A percentile compares a stretch with the other conserved stretches of the same genome.
These are phyloP conservation scores for Dilophus febrilis DNA, from an alignment of 2,888 invertebrate species.

Conservation along the genomic window DNA sequence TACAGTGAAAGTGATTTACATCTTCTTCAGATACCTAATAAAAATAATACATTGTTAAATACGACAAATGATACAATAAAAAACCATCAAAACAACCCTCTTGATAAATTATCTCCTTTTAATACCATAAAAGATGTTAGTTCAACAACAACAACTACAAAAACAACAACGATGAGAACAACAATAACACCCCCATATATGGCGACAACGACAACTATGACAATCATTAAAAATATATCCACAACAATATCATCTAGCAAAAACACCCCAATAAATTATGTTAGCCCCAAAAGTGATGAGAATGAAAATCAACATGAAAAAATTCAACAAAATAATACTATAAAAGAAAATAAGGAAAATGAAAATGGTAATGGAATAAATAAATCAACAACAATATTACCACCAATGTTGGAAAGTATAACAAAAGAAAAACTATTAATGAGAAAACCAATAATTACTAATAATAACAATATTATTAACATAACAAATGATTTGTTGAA, in stretches of 20 bases:
- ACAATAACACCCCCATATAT: neutral
- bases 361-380: neutral
- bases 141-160: too few species aligned
- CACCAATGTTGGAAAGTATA: too few species aligned
- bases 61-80: neutral
- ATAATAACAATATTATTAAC: neutral
- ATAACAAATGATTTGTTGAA: neutral
- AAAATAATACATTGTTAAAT: neutral
- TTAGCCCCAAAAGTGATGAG: too few species aligned
- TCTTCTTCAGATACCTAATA: neutral
- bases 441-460: neutral
- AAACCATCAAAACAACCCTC: neutral
- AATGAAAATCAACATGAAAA: too few species aligned
- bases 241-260: too few species aligned
- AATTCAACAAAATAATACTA: too few species aligned
- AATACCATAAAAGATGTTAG: neutral
- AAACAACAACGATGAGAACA: neutral
- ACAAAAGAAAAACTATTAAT: neutral
- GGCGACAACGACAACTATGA: too few species aligned
- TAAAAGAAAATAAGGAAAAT: too few species aligned
- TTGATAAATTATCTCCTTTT: neutral
- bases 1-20: too few species aligned
- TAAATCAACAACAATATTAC: neutral
- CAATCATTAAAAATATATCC: too few species aligned
- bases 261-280: too few species aligned